A percentile compares a stretch with the other conserved stretches of the same genome.
Evolutionary conservation across 2,888 invertebrate species (phyloP).

Genomic region (Sinohyriopsis cumingii): DNA sequence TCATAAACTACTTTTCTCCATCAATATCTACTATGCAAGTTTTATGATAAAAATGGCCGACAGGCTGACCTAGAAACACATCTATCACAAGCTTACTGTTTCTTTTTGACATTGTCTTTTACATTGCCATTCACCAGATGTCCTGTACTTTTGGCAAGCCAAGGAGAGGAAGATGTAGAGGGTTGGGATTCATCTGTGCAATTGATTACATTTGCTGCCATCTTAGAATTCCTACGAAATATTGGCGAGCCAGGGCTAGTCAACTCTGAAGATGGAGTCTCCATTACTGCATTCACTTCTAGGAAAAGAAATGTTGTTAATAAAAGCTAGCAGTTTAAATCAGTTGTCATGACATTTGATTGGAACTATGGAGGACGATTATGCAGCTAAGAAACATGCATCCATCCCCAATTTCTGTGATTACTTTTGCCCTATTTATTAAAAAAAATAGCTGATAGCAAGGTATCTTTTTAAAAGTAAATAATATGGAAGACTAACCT

Average conservation of each 20-base stretch:
- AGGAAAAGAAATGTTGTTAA: neutral
- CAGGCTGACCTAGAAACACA: neutral
- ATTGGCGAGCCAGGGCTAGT: constrained; percentile 38
- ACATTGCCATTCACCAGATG: constrained; percentile 25
- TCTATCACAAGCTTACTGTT: neutral
- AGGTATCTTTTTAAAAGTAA: too few relatives aligned
- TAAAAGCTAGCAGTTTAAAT: too few relatives aligned
- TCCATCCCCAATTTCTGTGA: too few relatives aligned
- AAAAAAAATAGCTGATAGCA: too few relatives aligned
- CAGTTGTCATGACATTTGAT: too few relatives aligned
- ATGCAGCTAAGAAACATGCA: too few relatives aligned
- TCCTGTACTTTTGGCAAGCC: constrained; percentile 45
- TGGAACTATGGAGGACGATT: too few relatives aligned
- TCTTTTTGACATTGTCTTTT: constrained; percentile 2
- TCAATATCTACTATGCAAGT: neutral
- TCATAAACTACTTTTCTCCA: neutral
- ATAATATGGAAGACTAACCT: too few relatives aligned
- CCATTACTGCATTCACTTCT: constrained; percentile 5
- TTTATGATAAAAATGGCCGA: too few relatives aligned
- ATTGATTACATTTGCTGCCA: constrained; percentile 22
- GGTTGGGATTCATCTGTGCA: constrained; percentile 18
- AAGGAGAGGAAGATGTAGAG: constrained; percentile 23
- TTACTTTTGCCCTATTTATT: too few relatives aligned
- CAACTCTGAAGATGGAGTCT: constrained; percentile 16
- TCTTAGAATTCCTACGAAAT: constrained; percentile 24